Conservation (phyloP, 2,888 invertebrate species). For the Leptopterna dolabrata region DNA sequence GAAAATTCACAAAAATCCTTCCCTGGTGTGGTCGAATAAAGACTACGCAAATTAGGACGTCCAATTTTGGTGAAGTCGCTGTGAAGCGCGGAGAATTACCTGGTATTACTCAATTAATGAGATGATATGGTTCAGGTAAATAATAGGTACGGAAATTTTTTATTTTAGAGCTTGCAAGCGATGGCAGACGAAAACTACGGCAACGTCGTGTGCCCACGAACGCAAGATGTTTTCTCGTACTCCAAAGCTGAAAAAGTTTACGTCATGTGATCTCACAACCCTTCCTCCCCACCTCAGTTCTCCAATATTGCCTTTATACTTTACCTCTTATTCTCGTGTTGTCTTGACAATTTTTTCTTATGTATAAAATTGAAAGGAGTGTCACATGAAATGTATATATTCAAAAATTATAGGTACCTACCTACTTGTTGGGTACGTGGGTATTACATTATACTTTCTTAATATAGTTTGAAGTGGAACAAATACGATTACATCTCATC, state of each 20-base stretch:
- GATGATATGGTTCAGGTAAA: too few species aligned
- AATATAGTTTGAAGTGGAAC: neutral
- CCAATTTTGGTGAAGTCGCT: too few species aligned
- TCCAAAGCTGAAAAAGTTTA: slow-evolving; percentile 96
- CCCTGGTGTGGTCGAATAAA: too few species aligned
- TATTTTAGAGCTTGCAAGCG: slow-evolving; percentile 82
- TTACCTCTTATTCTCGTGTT: neutral
- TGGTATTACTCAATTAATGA: too few species aligned
- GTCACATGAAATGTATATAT: neutral
- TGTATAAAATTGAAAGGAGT: neutral
- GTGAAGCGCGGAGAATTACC: too few species aligned
- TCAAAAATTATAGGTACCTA: neutral
- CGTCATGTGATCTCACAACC: slow-evolving; percentile 82
- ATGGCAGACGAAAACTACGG: slow-evolving; percentile 94
- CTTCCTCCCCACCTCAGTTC: neutral
- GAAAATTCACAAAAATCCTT: too few species aligned
- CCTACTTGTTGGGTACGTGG: too few species aligned
- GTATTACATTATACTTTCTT: neutral
- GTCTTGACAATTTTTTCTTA: neutral
- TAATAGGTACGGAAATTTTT: too few species aligned
- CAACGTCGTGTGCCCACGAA: slow-evolving; percentile 91
- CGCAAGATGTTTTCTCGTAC: slow-evolving; percentile 89
- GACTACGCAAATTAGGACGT: too few species aligned
- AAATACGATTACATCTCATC: too few species aligned
- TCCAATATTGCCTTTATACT: neutral